These are phyloP conservation scores for Aplocera efformata DNA, from an alignment of 2,888 invertebrate species.

Conservation along the genomic window DNA sequence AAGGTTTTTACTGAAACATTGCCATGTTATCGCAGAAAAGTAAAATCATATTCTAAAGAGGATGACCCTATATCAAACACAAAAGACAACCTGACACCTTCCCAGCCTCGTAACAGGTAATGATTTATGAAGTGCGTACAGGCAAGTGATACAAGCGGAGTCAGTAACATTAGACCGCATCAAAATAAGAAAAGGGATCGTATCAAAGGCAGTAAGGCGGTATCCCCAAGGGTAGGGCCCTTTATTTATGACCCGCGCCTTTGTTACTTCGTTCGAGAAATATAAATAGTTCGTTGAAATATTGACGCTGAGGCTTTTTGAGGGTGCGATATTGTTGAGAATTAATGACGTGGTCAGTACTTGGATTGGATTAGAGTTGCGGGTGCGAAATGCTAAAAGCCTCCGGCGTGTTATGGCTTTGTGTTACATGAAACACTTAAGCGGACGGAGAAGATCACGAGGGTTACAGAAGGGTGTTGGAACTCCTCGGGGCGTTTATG, in stretches of 20 bases:
- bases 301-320: slow-evolving; percentile 66
- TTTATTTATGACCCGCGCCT: slow-evolving; percentile 73
- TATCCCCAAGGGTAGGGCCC: slow-evolving; percentile 60
- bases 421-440: slow-evolving; percentile 68
- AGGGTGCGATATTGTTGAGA: slow-evolving; percentile 74
- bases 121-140: slow-evolving; percentile 69
- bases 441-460: slow-evolving; percentile 47
- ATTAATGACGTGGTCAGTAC: slow-evolving; percentile 79
- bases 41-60: background rate
- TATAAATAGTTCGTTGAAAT: slow-evolving; percentile 79
- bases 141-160: slow-evolving; percentile 59
- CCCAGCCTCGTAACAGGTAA: slow-evolving; percentile 51
- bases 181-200: slow-evolving; percentile 75
- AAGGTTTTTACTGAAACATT: slow-evolving; percentile 1
- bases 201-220: slow-evolving; percentile 75
- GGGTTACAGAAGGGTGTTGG: slow-evolving; percentile 37
- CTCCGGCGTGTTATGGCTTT: slow-evolving; percentile 65
- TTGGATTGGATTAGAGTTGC: slow-evolving; percentile 70
- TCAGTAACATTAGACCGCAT: slow-evolving; percentile 69
- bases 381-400: slow-evolving; percentile 68
- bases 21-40: background rate
- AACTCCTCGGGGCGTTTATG: slow-evolving; percentile 39
- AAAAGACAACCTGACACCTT: slow-evolving; percentile 26
- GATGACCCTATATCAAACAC: slow-evolving; percentile 14
- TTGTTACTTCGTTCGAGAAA: slow-evolving; percentile 70